Percentiles rank a stretch among this genome's conserved stretches.
These are phyloP conservation scores for Cariama cristata DNA, from an alignment of 2,113 vertebrate genomes.

Conservation along the genomic window DNA sequence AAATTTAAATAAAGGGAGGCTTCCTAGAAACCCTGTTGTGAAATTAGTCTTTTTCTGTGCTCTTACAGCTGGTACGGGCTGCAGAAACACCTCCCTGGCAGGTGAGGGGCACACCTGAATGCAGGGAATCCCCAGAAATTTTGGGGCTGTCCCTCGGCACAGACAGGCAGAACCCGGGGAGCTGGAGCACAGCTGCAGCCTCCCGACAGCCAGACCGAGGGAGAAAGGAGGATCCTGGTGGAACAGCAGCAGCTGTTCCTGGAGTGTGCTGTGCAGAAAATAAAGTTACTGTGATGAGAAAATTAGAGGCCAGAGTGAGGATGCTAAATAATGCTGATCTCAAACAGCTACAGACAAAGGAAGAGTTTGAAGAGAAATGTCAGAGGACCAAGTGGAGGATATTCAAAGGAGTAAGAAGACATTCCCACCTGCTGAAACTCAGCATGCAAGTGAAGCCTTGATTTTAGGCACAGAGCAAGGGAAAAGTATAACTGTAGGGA, in stretches of 20 bases:
- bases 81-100: not conserved
- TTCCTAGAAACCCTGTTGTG: not conserved
- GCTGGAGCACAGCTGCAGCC: not conserved
- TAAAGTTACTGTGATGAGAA: not conserved
- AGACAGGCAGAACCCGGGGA: not conserved
- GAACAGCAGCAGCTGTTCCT: not conserved
- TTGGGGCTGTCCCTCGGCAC: fast-evolving
- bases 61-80: not conserved
- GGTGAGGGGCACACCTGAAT: not conserved
- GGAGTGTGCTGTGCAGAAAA: not conserved
- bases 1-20: not conserved
- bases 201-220: not conserved
- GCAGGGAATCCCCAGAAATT: not conserved
- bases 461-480: not conserved
- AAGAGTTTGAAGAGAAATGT: not conserved
- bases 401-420: not conserved
- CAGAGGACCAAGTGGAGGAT: not conserved
- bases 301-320: not conserved
- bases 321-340: not conserved
- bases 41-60: not conserved
- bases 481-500: not conserved
- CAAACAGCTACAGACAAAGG: not conserved
- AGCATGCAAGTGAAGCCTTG: not conserved
- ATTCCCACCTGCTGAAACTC: not conserved
- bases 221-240: not conserved